phyloP scores from a whole-genome alignment of 2,888 invertebrate species.

The Iselma pallidipennis region DNA sequence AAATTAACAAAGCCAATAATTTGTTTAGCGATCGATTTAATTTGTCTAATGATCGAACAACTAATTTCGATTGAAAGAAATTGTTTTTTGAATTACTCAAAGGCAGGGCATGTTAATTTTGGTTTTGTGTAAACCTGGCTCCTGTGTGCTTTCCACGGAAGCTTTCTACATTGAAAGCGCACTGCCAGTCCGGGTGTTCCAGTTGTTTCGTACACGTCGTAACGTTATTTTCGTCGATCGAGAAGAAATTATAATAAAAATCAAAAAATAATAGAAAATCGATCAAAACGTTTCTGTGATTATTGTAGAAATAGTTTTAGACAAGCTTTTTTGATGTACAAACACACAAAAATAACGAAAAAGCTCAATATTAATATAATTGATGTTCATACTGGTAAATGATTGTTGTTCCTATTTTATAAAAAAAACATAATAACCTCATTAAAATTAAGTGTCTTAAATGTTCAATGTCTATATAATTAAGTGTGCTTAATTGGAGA shows the following conservation, averaged over 20 bases:
- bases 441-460: conserved; percentile 27
- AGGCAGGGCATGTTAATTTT: conserved; percentile 8
- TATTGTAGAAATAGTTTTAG: background rate
- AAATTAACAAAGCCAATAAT: too few relatives aligned
- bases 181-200: conserved; percentile 46
- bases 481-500: conserved; percentile 21
- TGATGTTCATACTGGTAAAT: conserved; percentile 13
- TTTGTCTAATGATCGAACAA: too few relatives aligned
- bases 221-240: conserved; percentile 15
- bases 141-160: conserved; percentile 51
- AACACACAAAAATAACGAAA: conserved; percentile 14
- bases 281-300: background rate
- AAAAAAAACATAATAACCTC: background rate
- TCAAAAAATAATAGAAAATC: background rate
- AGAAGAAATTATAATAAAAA: background rate
- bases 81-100: background rate
- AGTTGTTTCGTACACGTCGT: conserved; percentile 38
- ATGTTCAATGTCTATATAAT: conserved; percentile 24
- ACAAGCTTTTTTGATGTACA: conserved; percentile 11
- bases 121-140: conserved; percentile 45
- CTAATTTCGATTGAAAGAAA: too few relatives aligned
- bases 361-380: conserved; percentile 5
- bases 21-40: too few relatives aligned
- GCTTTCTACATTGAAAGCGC: conserved; percentile 38
- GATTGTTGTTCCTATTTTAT: conserved; percentile 20